Base-by-base conservation (phyloP, 2,888 invertebrate genomes). In the Caenorhabditis sp. region DNA sequence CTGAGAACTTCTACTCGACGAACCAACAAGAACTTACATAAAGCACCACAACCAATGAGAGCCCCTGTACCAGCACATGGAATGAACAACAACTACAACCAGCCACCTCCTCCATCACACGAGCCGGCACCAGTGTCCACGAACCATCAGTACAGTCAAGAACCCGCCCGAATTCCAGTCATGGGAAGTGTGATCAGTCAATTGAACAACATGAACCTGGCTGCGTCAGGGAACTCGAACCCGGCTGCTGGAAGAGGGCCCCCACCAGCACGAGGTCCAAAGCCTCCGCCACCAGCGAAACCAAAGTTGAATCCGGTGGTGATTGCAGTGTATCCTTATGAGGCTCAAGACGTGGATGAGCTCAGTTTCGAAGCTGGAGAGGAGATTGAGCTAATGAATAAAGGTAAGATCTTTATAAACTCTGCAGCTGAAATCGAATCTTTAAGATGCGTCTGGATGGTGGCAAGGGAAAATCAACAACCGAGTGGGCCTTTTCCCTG, bases 281-380 rank as follows among this genome's bases (percentile, higher is more conserved):
- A 93, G 86, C 93, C 94, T 7, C 91, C 92, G 49, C 92, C 91
- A 85, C 80, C 90, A 93, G 73, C 87, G 4, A 91, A 91, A 74
- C 93, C 93, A 5, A 89, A 89, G 41, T 80, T 88, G 19, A 90
- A 92, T 22, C 91, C 92, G 12, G 70, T 85, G 16, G 90, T 91
- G 0, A 93, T 93, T 85, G 94, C 94, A 10, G 92, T 95, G 72
- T 95, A 94, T 91, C 94, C 94, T 47, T 95, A 95, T 89, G 94
- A 94, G 86, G 94, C 95, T 4, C 94, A 94, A 89, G 95, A 95
- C 91, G 93, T 94, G 16, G 95, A 95, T 90, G 95, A 95, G 89
- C 92, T 95, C 8, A 93, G 93, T 68, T 94, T 95, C 82, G 93
- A 93, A 70, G 94, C 94, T 86, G 94, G 94, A 24, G 94, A 95